Conservation (phyloP, 2,888 invertebrate genomes). For the Phania funesta region DNA sequence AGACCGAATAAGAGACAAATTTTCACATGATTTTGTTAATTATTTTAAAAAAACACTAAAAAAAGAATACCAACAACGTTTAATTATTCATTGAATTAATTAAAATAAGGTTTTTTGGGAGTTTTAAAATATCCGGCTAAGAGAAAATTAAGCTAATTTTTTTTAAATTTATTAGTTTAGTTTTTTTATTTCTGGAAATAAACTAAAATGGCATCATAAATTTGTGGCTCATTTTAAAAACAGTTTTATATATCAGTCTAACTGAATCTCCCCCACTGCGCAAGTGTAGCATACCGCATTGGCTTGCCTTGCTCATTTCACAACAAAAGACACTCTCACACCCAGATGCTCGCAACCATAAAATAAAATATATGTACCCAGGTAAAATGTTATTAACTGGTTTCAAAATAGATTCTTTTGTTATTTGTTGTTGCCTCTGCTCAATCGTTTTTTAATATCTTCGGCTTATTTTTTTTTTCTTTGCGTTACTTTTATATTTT, state of each 20-base stretch:
- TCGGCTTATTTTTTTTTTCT: too few species aligned
- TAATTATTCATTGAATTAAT: neutral
- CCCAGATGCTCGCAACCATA: slow-evolving; percentile 1
- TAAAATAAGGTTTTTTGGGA: too few species aligned
- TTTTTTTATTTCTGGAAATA: neutral
- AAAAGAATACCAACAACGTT: neutral
- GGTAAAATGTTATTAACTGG: slow-evolving; percentile 41
- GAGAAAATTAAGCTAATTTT: neutral
- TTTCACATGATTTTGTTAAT: neutral
- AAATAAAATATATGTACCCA: neutral
- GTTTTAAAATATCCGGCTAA: neutral
- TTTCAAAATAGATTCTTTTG: slow-evolving; percentile 49
- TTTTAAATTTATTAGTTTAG: neutral
- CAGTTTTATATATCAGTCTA: slow-evolving; percentile 9
- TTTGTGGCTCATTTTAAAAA: slow-evolving; percentile 21
- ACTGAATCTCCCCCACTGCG: slow-evolving; percentile 52
- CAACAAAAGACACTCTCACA: neutral
- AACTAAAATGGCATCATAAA: slow-evolving; percentile 15
- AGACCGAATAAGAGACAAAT: neutral
- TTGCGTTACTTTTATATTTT: slow-evolving; percentile 28
- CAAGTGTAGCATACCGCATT: slow-evolving; percentile 45
- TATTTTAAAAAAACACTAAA: neutral
- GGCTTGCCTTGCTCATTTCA: neutral
- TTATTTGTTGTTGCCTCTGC: slow-evolving; percentile 16
- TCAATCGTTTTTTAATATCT: slow-evolving; percentile 12